Evolutionary conservation across 2,797 vertebrate genomes (phyloP), one percentile per base, ranked within the genome.

Genomic region (Pipistrellus nathusii): DNA sequence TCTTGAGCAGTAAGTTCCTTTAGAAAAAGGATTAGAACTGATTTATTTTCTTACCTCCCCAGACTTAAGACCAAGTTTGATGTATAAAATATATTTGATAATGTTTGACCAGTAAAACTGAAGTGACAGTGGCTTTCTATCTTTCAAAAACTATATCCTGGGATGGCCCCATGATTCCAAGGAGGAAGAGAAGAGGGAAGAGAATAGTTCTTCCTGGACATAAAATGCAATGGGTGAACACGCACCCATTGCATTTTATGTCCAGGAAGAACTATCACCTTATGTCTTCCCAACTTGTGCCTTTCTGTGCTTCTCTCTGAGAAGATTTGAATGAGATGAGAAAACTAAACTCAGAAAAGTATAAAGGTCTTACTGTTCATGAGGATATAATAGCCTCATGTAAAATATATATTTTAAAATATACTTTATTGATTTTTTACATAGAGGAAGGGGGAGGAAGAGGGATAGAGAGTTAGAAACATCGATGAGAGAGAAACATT

Each of bases 341-440:
- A 96, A 93, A 73, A 81, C 88, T 90, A 92, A 84, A 46, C n/a
- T 91, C 8, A 78, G n/a, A 85, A 95, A 96, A 92, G 64, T 78
- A 87, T 44, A 77, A 83, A 85, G 4, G 2, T 55, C 80, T 46
- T 77, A 55, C 46, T 84, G 78, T 94, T 75, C 64, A 44, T 75
- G 8, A 88, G 1, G 48, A 77, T 8, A 95, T 57, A 88, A 92
- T 80, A 73, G 20, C n/a, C 66, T 83, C 30, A 73, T 69, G 4
- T 6, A 53, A 53, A 20, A 53, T 51, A 51, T 18, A 53, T 53
- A 20, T 53, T 20, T 20, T 44, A 10, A 1, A 20, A 53, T 55
- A 55, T 55, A 23, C 10, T 55, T 55, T 10, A 23, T 55, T 55
- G 53, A 55, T 55, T 55, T 55, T 55, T 55, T 55, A 55, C 21